Evolutionary conservation across 2,888 invertebrate genomes (phyloP).

Genomic region (Bellardia pandia): DNA sequence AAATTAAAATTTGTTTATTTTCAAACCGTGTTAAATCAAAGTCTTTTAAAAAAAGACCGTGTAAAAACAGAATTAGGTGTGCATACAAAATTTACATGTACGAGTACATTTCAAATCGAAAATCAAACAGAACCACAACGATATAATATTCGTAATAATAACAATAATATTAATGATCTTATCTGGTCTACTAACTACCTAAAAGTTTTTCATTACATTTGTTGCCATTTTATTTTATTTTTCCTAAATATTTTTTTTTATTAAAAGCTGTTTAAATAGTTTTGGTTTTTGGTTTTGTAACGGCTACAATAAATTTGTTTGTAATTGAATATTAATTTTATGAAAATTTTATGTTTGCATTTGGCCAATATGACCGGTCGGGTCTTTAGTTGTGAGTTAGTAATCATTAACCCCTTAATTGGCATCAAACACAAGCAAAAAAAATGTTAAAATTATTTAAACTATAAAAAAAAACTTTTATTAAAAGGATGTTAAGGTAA

Average conservation of each 20-base stretch:
- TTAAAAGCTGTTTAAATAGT: slow-evolving; percentile 36
- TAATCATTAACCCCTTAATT: slow-evolving; percentile 19
- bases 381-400: not conserved
- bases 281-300: not conserved
- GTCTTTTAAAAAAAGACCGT: no score
- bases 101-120: not conserved
- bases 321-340: slow-evolving; percentile 33
- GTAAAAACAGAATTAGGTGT: no score
- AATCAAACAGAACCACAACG: not conserved
- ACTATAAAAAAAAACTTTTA: not conserved
- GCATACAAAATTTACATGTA: no score
- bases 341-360: not conserved
- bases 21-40: no score
- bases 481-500: not conserved
- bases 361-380: not conserved
- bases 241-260: not conserved
- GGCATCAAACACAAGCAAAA: not conserved
- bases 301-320: slow-evolving; percentile 24
- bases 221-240: not conserved
- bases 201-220: slow-evolving; percentile 29
- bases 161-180: slow-evolving; percentile 36
- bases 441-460: not conserved
- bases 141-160: slow-evolving; percentile 7
- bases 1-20: no score
- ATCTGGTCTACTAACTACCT: slow-evolving; percentile 37